Conservation (phyloP, 2,888 invertebrate genomes). For the Sphecodes monilicornis region DNA sequence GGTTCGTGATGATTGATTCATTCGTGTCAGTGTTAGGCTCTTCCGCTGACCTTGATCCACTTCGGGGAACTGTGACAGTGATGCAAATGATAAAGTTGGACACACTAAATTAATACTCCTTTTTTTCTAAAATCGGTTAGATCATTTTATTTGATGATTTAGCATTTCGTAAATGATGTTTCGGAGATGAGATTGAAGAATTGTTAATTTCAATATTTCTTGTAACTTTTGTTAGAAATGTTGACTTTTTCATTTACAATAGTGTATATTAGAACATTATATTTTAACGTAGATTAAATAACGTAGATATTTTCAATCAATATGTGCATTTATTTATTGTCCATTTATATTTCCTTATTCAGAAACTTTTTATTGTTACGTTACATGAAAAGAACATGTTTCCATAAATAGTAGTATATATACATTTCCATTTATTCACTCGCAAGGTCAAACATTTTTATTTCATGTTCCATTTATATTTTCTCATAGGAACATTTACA, state of each 20-base stretch:
- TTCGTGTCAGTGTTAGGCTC: not conserved
- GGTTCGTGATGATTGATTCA: not conserved
- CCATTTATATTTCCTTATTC: not conserved
- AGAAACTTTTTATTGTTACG: not conserved
- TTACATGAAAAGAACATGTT: rapidly evolving
- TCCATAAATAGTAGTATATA: not conserved
- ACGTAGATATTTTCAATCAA: too few species aligned
- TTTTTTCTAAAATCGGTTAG: not conserved
- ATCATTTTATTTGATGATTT: not conserved
- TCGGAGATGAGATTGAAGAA: not conserved
- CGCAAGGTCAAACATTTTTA: not conserved
- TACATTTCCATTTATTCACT: too few species aligned
- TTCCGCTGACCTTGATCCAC: not conserved
- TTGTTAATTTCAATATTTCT: not conserved
- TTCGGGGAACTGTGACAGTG: not conserved
- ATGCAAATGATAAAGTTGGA: not conserved
- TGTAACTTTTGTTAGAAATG: not conserved
- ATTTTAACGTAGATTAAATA: too few species aligned
- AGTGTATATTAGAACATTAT: too few species aligned
- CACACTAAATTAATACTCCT: not conserved
- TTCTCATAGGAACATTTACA: not conserved
- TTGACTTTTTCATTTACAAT: not conserved
- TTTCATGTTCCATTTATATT: not conserved
- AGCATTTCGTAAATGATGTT: not conserved
- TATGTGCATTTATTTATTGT: too few species aligned